These are phyloP conservation scores for Physella acuta DNA, from an alignment of 1,140 invertebrate species.

Conservation along the genomic window DNA sequence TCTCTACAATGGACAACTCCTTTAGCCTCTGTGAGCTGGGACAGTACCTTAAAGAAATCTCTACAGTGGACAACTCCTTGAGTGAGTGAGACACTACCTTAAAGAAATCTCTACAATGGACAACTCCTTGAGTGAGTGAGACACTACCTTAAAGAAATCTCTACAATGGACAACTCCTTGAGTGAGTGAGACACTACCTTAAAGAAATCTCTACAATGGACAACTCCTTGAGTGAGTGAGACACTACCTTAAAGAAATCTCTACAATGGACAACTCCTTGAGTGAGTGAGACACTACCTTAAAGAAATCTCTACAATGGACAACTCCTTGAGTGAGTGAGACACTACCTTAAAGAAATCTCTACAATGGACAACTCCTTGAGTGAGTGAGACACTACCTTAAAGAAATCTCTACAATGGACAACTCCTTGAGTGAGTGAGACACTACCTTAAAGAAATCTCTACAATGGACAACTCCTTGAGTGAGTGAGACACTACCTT, in stretches of 20 bases:
- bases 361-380: constrained; percentile 79
- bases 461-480: constrained; percentile 79
- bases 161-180: constrained; percentile 79
- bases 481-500: constrained; percentile 71
- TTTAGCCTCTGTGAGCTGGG: constrained; percentile 71
- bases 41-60: constrained; percentile 79
- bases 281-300: constrained; percentile 71
- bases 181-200: constrained; percentile 71
- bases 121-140: constrained; percentile 80
- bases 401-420: constrained; percentile 80
- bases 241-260: constrained; percentile 81
- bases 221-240: constrained; percentile 80
- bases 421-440: constrained; percentile 80
- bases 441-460: constrained; percentile 81
- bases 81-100: constrained; percentile 71
- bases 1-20: constrained; percentile 81
- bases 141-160: constrained; percentile 81
- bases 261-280: constrained; percentile 79
- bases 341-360: constrained; percentile 81
- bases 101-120: constrained; percentile 80
- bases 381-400: constrained; percentile 71
- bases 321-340: constrained; percentile 80
- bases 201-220: constrained; percentile 80
- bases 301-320: constrained; percentile 80
- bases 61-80: constrained; percentile 79